Base-by-base conservation (phyloP, 2,113 vertebrate genomes). In the Pontoporia blainvillei region DNA sequence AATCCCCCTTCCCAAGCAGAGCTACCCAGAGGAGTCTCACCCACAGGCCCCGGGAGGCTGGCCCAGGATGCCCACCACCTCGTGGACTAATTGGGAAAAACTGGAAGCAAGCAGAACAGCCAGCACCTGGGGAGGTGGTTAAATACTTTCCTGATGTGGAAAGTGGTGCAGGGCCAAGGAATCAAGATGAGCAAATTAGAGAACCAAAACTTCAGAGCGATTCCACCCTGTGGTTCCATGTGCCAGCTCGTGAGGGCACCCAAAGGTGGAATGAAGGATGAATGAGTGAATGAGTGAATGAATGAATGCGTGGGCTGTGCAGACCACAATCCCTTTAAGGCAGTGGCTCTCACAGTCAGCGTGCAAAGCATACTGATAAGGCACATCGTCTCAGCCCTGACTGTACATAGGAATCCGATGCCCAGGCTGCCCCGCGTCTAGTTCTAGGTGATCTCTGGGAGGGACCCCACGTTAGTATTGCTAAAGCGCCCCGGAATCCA, bases 371-470 rank as follows among this genome's bases (percentile, higher is more conserved):
- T 20, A 54, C 2, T 15, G 78, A 41, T 15, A 34, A 75, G 29
- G 69, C 10, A 5, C 1, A 9, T 9, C 34, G 7, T 41, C 71
- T 79, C 86, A 34, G 81, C 13, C 15, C 46, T 57, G 46, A 66
- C 44, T 66, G 64, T 31, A 7, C 6, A 3, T 46, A 64, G 52
- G 91, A 71, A 46, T 31, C 2, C 0, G 1, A 36, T 34, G 46
- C 66, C 41, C 46, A 29, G 46, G 46, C n/a, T 36, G 12, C 41
- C 57, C 12, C 21, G 34, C 15, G 36, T 44, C 29, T 79, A 39
- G 83, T 78, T 78, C 20, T n/a, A 78, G 52, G 34, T 61, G 71
- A 25, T 76, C 82, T 94, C 71, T 54, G 61, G 15, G 86, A 78
- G 27, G 2, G 62, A 20, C 34, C 14, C 34, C 14, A 4, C n/a